Percentiles rank a stretch among this genome's conserved stretches.
Evolutionary conservation across 1,140 invertebrate genomes (phyloP).

Genomic region (Drosophila ercepeae): DNA sequence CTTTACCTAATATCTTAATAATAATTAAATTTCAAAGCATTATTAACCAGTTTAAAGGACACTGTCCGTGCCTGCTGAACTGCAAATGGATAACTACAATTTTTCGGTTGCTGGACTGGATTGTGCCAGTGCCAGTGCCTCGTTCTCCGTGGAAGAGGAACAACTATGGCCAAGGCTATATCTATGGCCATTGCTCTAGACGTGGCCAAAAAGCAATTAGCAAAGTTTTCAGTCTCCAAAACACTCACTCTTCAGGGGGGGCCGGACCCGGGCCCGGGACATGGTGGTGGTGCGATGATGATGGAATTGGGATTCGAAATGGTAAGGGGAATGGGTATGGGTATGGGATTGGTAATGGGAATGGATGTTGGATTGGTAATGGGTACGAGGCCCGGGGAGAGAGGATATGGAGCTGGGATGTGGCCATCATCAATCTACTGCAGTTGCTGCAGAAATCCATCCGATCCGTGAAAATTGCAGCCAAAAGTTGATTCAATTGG

Average conservation of each 20-base stretch:
- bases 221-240: slow-evolving; percentile 71
- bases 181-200: slow-evolving; percentile 45
- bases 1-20: too few relatives aligned
- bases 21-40: neutral
- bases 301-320: neutral
- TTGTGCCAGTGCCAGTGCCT: slow-evolving; percentile 7
- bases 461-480: slow-evolving; percentile 23
- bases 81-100: slow-evolving; percentile 49
- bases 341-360: neutral
- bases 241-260: slow-evolving; percentile 20
- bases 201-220: slow-evolving; percentile 80
- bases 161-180: neutral
- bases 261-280: neutral
- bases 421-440: slow-evolving; percentile 69
- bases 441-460: slow-evolving; percentile 44
- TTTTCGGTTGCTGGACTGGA: slow-evolving; percentile 51
- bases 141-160: neutral
- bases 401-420: neutral
- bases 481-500: slow-evolving; percentile 17
- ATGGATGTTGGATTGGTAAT: neutral
- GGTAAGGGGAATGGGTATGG: neutral
- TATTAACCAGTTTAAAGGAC: neutral
- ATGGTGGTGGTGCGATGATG: neutral
- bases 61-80: slow-evolving; percentile 9
- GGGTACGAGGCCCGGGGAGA: neutral